These are phyloP conservation scores for Sebastes itinus DNA, from an alignment of 2,797 vertebrate species.

Conservation along the genomic window DNA sequence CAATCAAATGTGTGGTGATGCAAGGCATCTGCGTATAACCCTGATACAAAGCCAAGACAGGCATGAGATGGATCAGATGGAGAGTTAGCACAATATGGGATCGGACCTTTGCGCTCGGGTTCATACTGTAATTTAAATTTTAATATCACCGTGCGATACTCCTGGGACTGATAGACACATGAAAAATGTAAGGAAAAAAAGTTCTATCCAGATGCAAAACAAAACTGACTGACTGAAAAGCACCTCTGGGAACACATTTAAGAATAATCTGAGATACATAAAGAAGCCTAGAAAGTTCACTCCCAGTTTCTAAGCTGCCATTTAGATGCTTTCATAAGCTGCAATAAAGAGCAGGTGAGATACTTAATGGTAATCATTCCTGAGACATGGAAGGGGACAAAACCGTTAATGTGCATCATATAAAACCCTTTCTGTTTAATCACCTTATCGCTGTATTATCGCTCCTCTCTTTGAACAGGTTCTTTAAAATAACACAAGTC, in stretches of 20 bases:
- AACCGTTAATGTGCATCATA: slow-evolving; percentile 76
- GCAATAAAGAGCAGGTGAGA: slow-evolving; percentile 60
- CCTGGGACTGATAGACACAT: not conserved
- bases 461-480: slow-evolving; percentile 69
- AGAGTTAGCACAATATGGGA: slow-evolving; percentile 56
- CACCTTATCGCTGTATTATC: slow-evolving; percentile 73
- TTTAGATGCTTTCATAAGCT: slow-evolving; percentile 67
- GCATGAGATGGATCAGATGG: slow-evolving; percentile 48
- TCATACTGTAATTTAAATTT: slow-evolving; percentile 52
- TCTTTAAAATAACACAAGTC: slow-evolving; percentile 77
- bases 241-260: slow-evolving; percentile 34
- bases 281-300: slow-evolving; percentile 61
- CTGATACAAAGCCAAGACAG: slow-evolving; percentile 46
- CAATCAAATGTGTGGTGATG: slow-evolving; percentile 81
- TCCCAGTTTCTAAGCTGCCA: slow-evolving; percentile 44
- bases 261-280: slow-evolving; percentile 50
- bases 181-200: slow-evolving; percentile 34
- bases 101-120: slow-evolving; percentile 42
- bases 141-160: slow-evolving; percentile 29
- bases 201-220: slow-evolving; percentile 28
- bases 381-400: slow-evolving; percentile 70
- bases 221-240: slow-evolving; percentile 23
- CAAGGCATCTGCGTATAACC: slow-evolving; percentile 54
- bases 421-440: slow-evolving; percentile 75
- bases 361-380: slow-evolving; percentile 71